Evolutionary conservation across 2,888 invertebrate genomes (phyloP).

Genomic region (Nomada goodeniana): DNA sequence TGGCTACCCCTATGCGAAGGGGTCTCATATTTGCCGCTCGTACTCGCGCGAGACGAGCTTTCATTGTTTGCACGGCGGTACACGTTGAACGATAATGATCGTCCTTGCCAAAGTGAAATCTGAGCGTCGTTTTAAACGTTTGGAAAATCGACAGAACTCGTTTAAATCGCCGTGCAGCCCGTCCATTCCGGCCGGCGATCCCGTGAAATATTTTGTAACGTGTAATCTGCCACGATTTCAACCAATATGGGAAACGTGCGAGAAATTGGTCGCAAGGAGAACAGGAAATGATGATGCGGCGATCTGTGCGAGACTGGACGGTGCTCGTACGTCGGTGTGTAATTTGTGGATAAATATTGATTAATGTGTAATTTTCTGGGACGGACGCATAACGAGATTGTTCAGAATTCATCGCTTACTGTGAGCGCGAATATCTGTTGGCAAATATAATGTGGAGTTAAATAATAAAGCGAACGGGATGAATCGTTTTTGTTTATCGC

Average conservation of each 20-base stretch:
- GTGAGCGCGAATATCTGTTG: too few species aligned
- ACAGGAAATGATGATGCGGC: too few species aligned
- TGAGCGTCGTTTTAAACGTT: constrained; percentile 10
- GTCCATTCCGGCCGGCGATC: background rate
- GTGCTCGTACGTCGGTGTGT: too few species aligned
- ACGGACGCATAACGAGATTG: too few species aligned
- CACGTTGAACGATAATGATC: constrained; percentile 45
- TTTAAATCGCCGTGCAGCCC: background rate
- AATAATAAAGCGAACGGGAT: too few species aligned
- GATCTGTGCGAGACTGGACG: too few species aligned
- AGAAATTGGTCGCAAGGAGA: background rate
- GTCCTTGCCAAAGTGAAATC: constrained; percentile 54
- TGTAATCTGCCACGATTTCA: background rate
- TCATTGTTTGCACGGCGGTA: constrained; percentile 49
- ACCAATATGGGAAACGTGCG: background rate
- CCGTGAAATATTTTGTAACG: background rate
- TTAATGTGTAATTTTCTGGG: too few species aligned
- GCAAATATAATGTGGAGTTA: too few species aligned
- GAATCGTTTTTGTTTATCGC: too few species aligned
- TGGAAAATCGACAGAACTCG: constrained; percentile 12
- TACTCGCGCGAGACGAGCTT: constrained; percentile 40
- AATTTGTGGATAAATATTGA: too few species aligned
- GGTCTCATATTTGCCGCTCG: constrained; percentile 54
- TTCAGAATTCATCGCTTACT: too few species aligned
- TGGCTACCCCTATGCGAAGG: constrained; percentile 68